Evolutionary conservation across 1,140 invertebrate genomes (phyloP), one percentile per base, ranked within the genome.

Genomic region (Lysiphlebus fabarum): DNA sequence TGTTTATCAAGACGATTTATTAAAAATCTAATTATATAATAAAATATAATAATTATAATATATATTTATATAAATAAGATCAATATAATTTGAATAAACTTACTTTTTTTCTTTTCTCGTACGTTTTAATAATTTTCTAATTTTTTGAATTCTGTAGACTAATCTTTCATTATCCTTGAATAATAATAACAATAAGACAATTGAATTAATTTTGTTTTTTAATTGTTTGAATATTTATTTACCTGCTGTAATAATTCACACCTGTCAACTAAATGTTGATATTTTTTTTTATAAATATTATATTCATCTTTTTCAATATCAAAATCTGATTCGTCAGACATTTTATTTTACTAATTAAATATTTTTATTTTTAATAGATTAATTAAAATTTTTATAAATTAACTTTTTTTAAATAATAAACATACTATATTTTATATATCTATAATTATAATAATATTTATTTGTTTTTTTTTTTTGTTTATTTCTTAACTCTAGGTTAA

Each of bases 91-190:
- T 75, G 61, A 10, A 61, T 62, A 57, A 45, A 71, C 75, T 73
- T 71, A 81, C 79, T 74, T 80, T 70, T 80, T 79, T 58, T 81
- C 78, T 66, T 80, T 77, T 57, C 78, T 66, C 4, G 71, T 73
- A 8, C 74, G 72, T 64, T 77, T 76, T 17, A 81, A 68, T 9
- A 80, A 62, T 65, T 80, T 79, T 38, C 75, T 72, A 10, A 77
- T 71, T 51, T 66, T 72, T 55, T 81, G 79, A 59, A 81, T 79
- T 37, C 80, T 75, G 62, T 80, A 75, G 33, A 81, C 77, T 43
- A 81, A 59, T 65, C 80, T 69, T 53, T 81, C 79, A 63, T 81
- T 81, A 53, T 81, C 80, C 80, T 81, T 55, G 12, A 72, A 70
- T 17, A 65, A 53, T 6, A 63, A 58, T 17, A 58, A 9, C 8